Base-by-base conservation (phyloP, 2,113 vertebrate genomes). In the Xenus cinereus region DNA sequence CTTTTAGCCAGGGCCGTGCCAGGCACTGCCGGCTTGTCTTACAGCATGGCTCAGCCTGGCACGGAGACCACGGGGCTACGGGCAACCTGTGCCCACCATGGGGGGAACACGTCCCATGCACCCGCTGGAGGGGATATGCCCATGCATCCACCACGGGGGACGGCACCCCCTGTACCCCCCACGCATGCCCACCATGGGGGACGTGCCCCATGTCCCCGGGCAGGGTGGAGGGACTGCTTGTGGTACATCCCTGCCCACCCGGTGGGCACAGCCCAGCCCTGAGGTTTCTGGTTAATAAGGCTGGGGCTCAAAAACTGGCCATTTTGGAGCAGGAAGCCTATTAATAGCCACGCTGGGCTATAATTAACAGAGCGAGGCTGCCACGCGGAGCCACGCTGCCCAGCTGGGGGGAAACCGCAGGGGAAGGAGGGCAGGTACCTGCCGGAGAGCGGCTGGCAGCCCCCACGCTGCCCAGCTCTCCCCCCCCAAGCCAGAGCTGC, bases 351-450 rank as follows among this genome's bases (percentile, higher is more conserved):
- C 3, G 1, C 56, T 1, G 50, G 89, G 84, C 91, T 96, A 89
- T 97, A 97, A 97, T 96, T 97, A 97, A 95, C 93, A 27, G 72
- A 48, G 28, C 5, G 8, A 76, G 73, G 85, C 71, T 45, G 54
- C 48, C 86, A 37, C 24, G 6, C 10, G 39, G 94, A 93, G 81
- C 63, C 56, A 54, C 54, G 0, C 28, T 46, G 81, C 91, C 91
- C 43, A 2, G 72, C 32, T 2, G 3, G 23, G 90, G 72, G 37
- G 54, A 88, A 89, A 96, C 96, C 93, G 1, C 95, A 96, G 84
- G 77, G 11, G 19, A 43, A 92, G 87, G 72, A 86, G 64, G 41
- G 33, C 69, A 66, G 73, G 95, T 60, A 87, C 33, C 84, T 4
- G 32, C 6, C 1, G 37, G 18, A 59, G 56, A n/a, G n/a, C 13